A percentile compares a stretch with the other conserved stretches of the same genome.
phyloP scores from a whole-genome alignment of 2,888 invertebrate genomes.

The Cerceris ruficornis region DNA sequence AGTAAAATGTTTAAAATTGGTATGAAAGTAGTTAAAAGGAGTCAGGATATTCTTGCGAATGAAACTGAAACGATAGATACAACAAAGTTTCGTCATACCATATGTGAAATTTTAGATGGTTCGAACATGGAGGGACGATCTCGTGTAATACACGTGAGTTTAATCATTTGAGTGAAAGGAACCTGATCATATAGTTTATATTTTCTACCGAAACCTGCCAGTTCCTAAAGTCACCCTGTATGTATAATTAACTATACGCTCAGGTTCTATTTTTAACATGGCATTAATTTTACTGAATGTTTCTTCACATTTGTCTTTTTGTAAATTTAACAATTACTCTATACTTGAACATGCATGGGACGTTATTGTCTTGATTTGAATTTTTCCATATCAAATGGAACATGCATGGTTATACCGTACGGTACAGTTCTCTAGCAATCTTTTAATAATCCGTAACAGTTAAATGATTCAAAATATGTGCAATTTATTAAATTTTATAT shows the following conservation, averaged over 20 bases:
- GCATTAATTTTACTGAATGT: no score
- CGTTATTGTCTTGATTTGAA: no score
- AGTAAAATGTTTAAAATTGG: conserved; percentile 82
- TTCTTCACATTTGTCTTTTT: no score
- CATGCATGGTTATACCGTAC: no score
- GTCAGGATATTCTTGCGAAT: conserved; percentile 27
- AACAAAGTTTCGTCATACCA: conserved; percentile 60
- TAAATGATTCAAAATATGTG: neutral
- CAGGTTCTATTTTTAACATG: no score
- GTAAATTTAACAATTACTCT: no score
- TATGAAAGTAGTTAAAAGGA: conserved; percentile 75
- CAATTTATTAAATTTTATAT: neutral
- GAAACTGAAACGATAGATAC: conserved; percentile 37
- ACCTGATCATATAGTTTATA: neutral
- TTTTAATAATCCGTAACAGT: no score
- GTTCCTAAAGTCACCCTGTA: no score
- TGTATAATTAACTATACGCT: no score
- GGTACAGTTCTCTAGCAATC: no score
- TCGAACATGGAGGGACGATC: conserved; percentile 60
- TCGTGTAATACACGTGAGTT: conserved; percentile 66
- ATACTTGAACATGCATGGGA: no score
- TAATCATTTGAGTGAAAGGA: neutral
- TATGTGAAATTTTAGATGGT: conserved; percentile 65
- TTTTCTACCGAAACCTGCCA: neutral
- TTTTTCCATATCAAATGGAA: no score